Base-by-base conservation (phyloP, 2,797 vertebrate genomes). In the Notamacropus eugenii region DNA sequence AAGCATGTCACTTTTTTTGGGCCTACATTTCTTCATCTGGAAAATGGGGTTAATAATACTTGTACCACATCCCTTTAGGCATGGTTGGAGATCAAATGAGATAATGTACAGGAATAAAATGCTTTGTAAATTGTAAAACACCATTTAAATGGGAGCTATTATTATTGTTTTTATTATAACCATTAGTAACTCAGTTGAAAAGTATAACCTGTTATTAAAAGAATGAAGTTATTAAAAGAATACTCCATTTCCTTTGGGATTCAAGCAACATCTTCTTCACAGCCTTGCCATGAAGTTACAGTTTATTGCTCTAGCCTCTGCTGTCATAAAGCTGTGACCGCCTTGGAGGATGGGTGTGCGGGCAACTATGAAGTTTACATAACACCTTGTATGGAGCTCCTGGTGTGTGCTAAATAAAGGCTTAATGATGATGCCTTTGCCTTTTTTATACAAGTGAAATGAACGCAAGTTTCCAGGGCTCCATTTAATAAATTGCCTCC, bases 401-500 rank as follows among this genome's bases (percentile, higher is more conserved):
- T 40, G 19, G 50, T 40, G 96, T 67, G 90, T 93, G 74, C 93
- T 52, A 59, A 94, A 56, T 92, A 46, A 92, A 52, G 46, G 28
- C 91, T 93, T 94, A 94, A 93, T 56, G 94, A 96, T 54, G 74
- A 92, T 94, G 55, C 40, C 54, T 96, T 96, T 94, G 93, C 55
- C 97, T 54, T 95, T 0, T 95, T 95, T 62, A 93, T 82, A 93
- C 58, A 87, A 92, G n/a, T 90, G 92, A 95, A 95, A 97, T 91
- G 27, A 95, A 55, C n/a, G 46, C 91, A 94, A 59, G 93, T 93
- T 97, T 96, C 92, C 93, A 62, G 40, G 40, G 93, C 92, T 95
- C 93, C 50, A 59, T 97, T 97, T 96, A 97, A 96, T 96, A 94
- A 96, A 94, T 91, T 93, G 24, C 58, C 82, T 94, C 94, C 96